Base-by-base conservation (phyloP, 1,140 invertebrate species). In the Drosophila quadrilineata region DNA sequence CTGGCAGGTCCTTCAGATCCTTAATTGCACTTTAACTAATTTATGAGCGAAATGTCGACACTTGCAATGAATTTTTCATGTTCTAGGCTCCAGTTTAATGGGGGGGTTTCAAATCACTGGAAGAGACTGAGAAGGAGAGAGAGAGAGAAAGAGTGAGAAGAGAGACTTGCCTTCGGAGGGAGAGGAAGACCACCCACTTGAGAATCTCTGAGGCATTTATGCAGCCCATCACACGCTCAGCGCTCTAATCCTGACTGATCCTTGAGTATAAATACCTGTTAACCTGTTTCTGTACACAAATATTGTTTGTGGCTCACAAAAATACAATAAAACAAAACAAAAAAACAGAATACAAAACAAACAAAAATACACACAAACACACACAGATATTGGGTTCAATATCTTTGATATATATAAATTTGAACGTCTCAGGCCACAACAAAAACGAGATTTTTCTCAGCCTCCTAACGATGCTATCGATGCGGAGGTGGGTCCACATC, bases 401-500 rank as follows among this genome's bases (percentile, higher is more conserved):
- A 36, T 36, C 43, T 64, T 50, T 53, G 16, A 36, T 49, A 28
- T 14, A 28, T 43, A 52, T 38, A 9, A n/a, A n/a, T n/a, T n/a
- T n/a, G n/a, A n/a, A n/a, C 38, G 21, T 46, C 33, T 29, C 56
- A 60, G 76, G n/a, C 77, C 76, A 73, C 76, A 84, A 72, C 76
- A 82, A n/a, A n/a, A 84, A 84, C 57, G 40, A 82, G 77, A 82
- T 82, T 84, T 82, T 80, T 84, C 77, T 84, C 73, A 84, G 69
- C 73, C 52, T 52, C 41, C 46, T 64, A 54, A 40, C 52, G 79
- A 84, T 82, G 64, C 66, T 85, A 82, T 84, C 77, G 57, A 6
- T 17, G 70, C 62, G 79, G 74, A 74, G 77, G 77, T 77, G 77
- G 77, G 69, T 65, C 79, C 74, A 71, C 74, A 84, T 70, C 70